Evolutionary conservation across 2,888 invertebrate species (phyloP).

Genomic region (Sturmia bella): DNA sequence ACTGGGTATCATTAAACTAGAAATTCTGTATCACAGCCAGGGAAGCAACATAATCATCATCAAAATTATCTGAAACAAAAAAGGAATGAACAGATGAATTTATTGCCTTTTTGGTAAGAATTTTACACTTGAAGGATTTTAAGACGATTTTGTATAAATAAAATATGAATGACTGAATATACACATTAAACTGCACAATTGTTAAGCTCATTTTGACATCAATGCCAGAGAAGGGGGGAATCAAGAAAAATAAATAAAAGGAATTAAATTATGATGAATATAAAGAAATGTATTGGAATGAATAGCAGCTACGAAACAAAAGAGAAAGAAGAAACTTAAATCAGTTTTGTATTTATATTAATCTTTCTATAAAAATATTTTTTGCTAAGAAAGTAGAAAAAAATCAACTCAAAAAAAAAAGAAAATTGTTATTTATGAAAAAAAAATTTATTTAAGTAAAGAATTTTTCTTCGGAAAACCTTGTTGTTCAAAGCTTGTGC

Average conservation of each 20-base stretch:
- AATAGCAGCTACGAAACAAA: constrained; percentile 16
- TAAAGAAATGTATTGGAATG: constrained; percentile 48
- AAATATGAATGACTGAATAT: constrained; percentile 54
- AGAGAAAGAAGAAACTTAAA: too few relatives aligned
- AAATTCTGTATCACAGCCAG: constrained; percentile 24
- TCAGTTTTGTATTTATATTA: constrained; percentile 35
- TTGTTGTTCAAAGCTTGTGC: too few relatives aligned
- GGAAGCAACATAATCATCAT: background rate
- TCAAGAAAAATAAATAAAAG: background rate
- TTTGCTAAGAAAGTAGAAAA: too few relatives aligned
- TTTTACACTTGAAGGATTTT: constrained; percentile 71
- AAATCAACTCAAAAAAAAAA: too few relatives aligned
- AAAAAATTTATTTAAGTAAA: too few relatives aligned
- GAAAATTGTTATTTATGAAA: too few relatives aligned
- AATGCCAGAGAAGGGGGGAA: constrained; percentile 13
- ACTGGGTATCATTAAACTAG: constrained; percentile 1
- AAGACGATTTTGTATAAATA: constrained; percentile 69
- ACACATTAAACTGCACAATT: constrained; percentile 27
- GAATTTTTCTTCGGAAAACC: too few relatives aligned
- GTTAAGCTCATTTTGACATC: constrained; percentile 57
- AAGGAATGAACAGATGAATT: constrained; percentile 58
- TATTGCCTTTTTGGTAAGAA: constrained; percentile 70
- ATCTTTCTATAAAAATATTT: constrained; percentile 47
- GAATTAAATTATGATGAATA: constrained; percentile 58
- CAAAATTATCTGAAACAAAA: constrained; percentile 12